A percentile compares a stretch with the other conserved stretches of the same genome.
phyloP scores from a whole-genome alignment of 2,797 vertebrate genomes.

The Anabacerthia variegaticeps region DNA sequence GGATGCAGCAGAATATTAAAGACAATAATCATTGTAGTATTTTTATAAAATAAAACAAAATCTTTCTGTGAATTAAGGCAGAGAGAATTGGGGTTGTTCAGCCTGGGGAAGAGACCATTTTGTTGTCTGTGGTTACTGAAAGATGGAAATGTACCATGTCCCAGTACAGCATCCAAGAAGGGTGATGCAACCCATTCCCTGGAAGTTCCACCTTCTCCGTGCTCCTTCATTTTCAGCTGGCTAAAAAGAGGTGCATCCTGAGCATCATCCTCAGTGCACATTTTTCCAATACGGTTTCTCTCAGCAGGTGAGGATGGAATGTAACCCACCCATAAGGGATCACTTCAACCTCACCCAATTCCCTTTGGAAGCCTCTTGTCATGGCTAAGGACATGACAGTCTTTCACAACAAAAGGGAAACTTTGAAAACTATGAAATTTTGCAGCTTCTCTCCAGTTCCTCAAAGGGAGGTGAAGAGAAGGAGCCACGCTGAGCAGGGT shows the following conservation, averaged over 20 bases:
- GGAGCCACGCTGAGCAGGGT: no score
- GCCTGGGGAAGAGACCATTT: neutral
- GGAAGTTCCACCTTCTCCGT: neutral
- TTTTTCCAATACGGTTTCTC: neutral
- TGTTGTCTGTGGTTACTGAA: neutral
- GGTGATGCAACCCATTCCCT: neutral
- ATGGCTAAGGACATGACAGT: no score
- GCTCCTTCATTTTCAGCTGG: neutral
- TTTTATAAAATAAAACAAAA: neutral
- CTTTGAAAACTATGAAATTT: no score
- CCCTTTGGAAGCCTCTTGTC: neutral
- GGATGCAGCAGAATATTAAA: neutral
- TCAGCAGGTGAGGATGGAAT: neutral
- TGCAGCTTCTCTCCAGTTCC: no score
- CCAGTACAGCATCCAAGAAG: neutral
- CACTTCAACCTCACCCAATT: neutral
- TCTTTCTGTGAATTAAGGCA: neutral
- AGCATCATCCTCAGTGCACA: neutral
- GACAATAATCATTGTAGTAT: neutral
- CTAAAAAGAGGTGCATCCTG: neutral
- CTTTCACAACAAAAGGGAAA: no score
- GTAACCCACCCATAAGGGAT: neutral
- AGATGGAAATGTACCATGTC: neutral
- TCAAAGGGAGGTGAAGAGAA: no score
- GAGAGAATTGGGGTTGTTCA: neutral